These are phyloP conservation scores for Tyrophagus putrescentiae DNA, from an alignment of 1,140 invertebrate species.

Conservation along the genomic window DNA sequence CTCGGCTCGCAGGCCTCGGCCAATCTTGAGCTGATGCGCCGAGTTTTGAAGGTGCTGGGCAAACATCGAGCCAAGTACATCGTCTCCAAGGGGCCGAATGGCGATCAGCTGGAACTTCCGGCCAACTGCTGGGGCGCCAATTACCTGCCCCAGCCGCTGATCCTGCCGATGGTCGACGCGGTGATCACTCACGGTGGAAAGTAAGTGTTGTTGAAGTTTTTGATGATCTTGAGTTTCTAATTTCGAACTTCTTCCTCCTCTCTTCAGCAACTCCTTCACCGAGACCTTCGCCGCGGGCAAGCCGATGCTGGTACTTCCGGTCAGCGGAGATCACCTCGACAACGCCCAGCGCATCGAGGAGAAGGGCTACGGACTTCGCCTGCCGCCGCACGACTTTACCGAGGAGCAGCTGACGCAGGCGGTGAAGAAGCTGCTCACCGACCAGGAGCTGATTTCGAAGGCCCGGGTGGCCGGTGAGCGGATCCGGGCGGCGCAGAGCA, in stretches of 20 bases:
- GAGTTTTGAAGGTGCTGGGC: neutral
- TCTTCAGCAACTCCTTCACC: conserved; percentile 20
- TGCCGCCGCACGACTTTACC: conserved; percentile 14
- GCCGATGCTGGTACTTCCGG: conserved; percentile 18
- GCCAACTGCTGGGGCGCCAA: conserved; percentile 22
- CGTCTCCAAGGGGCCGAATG: conserved; percentile 17
- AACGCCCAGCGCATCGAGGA: conserved; percentile 22
- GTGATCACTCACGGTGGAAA: conserved; percentile 23
- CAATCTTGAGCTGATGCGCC: conserved; percentile 22
- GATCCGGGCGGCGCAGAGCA: no score
- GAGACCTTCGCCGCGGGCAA: conserved; percentile 15
- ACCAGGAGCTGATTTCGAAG: conserved; percentile 7
- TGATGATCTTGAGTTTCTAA: no score
- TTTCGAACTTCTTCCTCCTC: no score
- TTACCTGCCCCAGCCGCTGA: conserved; percentile 3
- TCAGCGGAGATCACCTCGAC: conserved; percentile 23
- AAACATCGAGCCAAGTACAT: conserved; percentile 16
- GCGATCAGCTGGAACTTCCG: conserved; percentile 20
- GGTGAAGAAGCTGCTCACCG: conserved; percentile 17
- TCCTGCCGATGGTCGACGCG: conserved; percentile 18
- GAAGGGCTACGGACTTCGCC: conserved; percentile 12
- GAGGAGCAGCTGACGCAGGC: conserved; percentile 10
- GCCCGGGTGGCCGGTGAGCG: no score
- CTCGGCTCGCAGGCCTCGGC: conserved; percentile 24
- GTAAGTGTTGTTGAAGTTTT: no score